Base-by-base conservation (phyloP, 35 echinoderm and acorn worm species). In the Hemicentrotus pulcherrimus region DNA sequence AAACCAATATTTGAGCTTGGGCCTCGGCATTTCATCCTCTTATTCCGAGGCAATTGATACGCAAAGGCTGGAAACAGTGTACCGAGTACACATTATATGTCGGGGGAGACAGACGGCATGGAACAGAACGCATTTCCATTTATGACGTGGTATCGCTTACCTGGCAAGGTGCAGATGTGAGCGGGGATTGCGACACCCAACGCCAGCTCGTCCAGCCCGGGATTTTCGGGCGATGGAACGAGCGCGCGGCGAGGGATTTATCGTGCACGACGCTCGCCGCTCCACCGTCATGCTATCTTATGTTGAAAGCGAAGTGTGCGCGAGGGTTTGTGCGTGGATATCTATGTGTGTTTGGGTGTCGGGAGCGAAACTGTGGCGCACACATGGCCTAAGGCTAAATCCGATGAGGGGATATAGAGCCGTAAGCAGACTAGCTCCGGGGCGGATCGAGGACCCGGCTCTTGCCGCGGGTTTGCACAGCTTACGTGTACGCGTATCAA, bases 1-100 rank as follows among this genome's bases (percentile, higher is more conserved):
- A 93, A 93, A 93, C 91, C 91, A 93, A 93, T 93, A 93, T 93
- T 93, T 93, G 91, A 93, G 91, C 91, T 93, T 58, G 46, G 91
- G 46, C 46, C 91, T 93, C 48, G 91, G 91, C 48, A 93, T 93
- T 93, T 93, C 91, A 93, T 93, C 91, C 46, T 93, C 91, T 93
- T 93, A 93, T 93, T 93, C 19, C 91, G 91, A 31, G 48, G 91
- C 91, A 93, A 93, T 93, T 93, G 91, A 93, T 93, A 93, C 91
- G 48, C 91, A 47, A 31, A 93, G 91, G 91, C 48, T 46, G 48
- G 91, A 93, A 93, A 93, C 91, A 47, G 46, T 93, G 91, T 93
- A 93, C 91, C 45, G 48, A 46, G 91, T 93, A 93, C 91, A 93
- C 91, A 93, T 58, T 31, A 47, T 13, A 58, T 93, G 91, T 93